Conservation (phyloP, 2,797 vertebrate species). For the Malacoctenus gilli region DNA sequence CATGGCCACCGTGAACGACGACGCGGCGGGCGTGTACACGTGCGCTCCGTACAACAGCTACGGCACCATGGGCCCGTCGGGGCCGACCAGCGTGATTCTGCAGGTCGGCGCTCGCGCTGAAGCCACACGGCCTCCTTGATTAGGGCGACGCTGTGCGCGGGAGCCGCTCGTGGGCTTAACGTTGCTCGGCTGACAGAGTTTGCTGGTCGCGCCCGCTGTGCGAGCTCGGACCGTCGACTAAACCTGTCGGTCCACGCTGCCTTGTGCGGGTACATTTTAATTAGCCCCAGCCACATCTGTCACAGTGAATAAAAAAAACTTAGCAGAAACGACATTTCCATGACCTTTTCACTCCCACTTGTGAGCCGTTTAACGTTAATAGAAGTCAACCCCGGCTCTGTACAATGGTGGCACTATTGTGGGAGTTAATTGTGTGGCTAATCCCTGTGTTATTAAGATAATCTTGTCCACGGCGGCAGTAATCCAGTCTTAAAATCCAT, state of each 20-base stretch:
- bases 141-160: not conserved
- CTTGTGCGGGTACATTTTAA: conserved; percentile 35
- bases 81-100: conserved; percentile 82
- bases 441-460: conserved; percentile 76
- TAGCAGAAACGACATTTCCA: conserved; percentile 57
- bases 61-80: conserved; percentile 87
- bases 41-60: conserved; percentile 95
- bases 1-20: conserved; percentile 89
- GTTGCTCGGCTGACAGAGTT: not conserved
- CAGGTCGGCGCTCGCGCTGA: conserved; percentile 79
- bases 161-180: too few species aligned
- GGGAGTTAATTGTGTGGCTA: conserved; percentile 73
- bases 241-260: conserved; percentile 15
- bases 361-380: conserved; percentile 54
- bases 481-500: conserved; percentile 68
- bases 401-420: conserved; percentile 43
- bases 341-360: conserved; percentile 63
- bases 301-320: conserved; percentile 61
- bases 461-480: conserved; percentile 65
- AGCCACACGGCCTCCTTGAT: not conserved
- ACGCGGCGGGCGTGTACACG: conserved; percentile 84
- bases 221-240: not conserved
- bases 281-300: conserved; percentile 41
- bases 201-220: not conserved
- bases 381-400: conserved; percentile 51